Evolutionary conservation across 2,888 invertebrate species (phyloP), one percentile per base, ranked within the genome.

Genomic region (Orthosia gracilis): DNA sequence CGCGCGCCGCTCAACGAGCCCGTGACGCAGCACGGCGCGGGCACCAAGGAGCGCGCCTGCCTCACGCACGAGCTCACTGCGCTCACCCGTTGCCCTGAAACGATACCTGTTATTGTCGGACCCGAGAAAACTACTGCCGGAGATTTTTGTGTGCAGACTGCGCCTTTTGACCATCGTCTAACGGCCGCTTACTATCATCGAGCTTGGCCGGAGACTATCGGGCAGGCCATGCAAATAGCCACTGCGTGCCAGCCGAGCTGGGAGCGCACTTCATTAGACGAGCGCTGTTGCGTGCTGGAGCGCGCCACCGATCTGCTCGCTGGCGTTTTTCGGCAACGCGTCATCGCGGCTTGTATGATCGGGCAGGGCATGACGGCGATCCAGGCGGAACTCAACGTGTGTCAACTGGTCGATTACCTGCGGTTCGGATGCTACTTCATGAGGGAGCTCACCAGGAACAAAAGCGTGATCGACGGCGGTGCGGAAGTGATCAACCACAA

Each of bases 381-480:
- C 76, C 99, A 99, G 93, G 99, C 99, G 1, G 99, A 99, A 95
- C 99, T 99, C 86, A 99, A 99, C 94, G 98, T 99, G 3, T 98
- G 98, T 61, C 99, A 99, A 94, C 96, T 99, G 18, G 97, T 98
- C 79, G 99, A 99, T 92, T 99, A 99, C 93, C 97, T 99, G 90
- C 97, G 98, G 96, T 97, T 98, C 89, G 98, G 98, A 91, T 97
- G 97, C 4, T 97, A 96, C 88, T 98, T 97, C 91, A 96, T 98
- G n/a, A 97, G 98, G 93, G 98, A 99, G 88, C 97, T 98, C 68
- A 95, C 97, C 45, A 98, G 98, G 89, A 99, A 98, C 91, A 97
- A 98, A 89, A 99, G 99, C 26, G 97, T 99, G 68, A 98, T 98
- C 86, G 97, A 98, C 78, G 93, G 97, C 87, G 95, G 97, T 0